Base-by-base conservation (phyloP, 2,888 invertebrate species). In the Ormyrus thymus region DNA sequence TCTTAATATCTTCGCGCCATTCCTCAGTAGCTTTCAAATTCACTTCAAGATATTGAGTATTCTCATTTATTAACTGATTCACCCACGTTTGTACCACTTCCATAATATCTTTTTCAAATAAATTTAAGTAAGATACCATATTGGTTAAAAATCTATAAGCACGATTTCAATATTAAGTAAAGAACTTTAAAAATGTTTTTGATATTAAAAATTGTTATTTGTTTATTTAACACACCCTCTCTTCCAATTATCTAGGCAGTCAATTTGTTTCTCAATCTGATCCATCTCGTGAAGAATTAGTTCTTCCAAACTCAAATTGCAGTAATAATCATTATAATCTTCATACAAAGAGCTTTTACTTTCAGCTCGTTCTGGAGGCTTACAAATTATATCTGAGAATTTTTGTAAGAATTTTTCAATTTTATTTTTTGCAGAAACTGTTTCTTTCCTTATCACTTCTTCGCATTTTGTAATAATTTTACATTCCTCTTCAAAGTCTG, bases 401-500 rank as follows among this genome's bases (percentile, higher is more conserved):
- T 29, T 29, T 29, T 29, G 29, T 29, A 29, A 29, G 29, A 29
- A 81, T 48, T 78, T 76, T 4, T 81, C 74, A 6, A 84, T 74
- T 65, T 82, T 80, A 48, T 55, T 76, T 10, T 74, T 51, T n/a
- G 82, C 66, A 13, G 53, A 70, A 6, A 73, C 50, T 29, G 81
- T 59, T 66, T 82, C 81, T 29, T 71, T 58, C 15, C 46, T 76
- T 8, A 82, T 80, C 0, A 50, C 61, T 0, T 82, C 74, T n/a
- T 78, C 43, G 62, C 81, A 81, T 13, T 81, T 82, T 71, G 75
- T 78, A 0, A 83, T 76, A 8, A 81, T 80, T 56, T 81, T 71
- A 45, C 79, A 79, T 69, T 84, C 82, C 13, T 83, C 82, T 13
- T 84, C 76, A 13, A 80, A 80, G 11, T 79, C 70, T 0, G 8